Evolutionary conservation across 2,113 vertebrate genomes (phyloP).

Genomic region (Tragelaphus buxtoni): DNA sequence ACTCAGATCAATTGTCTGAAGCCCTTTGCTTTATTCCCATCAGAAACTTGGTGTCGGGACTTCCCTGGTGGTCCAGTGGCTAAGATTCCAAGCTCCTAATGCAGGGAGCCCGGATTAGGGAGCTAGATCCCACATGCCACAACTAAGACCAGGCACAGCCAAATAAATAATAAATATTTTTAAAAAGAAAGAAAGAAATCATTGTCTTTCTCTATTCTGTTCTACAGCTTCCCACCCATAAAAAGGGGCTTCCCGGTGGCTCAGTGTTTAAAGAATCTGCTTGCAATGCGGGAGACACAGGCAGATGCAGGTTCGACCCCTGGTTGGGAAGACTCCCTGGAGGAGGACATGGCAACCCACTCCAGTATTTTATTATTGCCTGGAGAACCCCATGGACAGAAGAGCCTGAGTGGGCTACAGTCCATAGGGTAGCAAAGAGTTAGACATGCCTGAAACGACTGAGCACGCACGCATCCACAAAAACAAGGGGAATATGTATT

Average conservation of each 20-base stretch:
- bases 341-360: not conserved
- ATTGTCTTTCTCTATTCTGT: not conserved
- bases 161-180: not conserved
- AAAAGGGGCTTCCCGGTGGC: not conserved
- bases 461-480: fast-evolving
- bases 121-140: not conserved
- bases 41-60: not conserved
- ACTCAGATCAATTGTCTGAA: fast-evolving
- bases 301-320: not conserved
- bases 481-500: not conserved
- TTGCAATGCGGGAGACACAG: not conserved
- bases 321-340: not conserved
- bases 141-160: not conserved
- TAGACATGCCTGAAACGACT: not conserved
- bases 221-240: not conserved
- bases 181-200: not conserved
- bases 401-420: not conserved
- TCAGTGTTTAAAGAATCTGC: not conserved
- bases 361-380: not conserved
- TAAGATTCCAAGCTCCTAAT: not conserved
- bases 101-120: not conserved
- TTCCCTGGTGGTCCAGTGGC: not conserved
- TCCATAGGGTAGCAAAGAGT: not conserved
- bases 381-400: not conserved
- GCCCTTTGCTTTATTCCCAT: not conserved